Evolutionary conservation across 2,113 vertebrate genomes (phyloP).

Genomic region (Uria lomvia): DNA sequence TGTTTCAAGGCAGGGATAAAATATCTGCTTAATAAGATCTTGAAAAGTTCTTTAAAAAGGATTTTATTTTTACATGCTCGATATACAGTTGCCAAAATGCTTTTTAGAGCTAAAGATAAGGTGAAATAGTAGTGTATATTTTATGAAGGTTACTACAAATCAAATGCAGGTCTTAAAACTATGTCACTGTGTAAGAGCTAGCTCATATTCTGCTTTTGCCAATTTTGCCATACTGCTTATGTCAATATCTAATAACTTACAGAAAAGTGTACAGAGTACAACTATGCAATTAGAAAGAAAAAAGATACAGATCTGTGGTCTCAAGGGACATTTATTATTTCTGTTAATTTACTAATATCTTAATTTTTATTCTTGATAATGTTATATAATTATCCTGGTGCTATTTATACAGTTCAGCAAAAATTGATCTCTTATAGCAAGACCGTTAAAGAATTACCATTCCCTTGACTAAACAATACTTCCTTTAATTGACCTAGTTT

Average conservation of each 20-base stretch:
- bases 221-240: background rate
- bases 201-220: background rate
- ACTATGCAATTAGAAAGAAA: background rate
- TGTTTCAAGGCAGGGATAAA: background rate
- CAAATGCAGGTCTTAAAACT: background rate
- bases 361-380: background rate
- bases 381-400: background rate
- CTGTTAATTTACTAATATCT: background rate
- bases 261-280: background rate
- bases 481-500: background rate
- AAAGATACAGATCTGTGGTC: background rate
- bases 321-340: background rate
- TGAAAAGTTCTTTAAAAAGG: background rate
- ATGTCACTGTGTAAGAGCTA: background rate
- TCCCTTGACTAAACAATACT: background rate
- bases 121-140: background rate
- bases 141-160: background rate
- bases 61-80: background rate
- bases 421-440: background rate
- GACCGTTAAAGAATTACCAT: background rate
- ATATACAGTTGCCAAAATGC: background rate
- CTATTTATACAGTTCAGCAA: background rate
- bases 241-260: background rate
- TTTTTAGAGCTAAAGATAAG: background rate
- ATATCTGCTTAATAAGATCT: background rate